Conservation (phyloP, 1,140 invertebrate genomes). For the Drosophila truncata region DNA sequence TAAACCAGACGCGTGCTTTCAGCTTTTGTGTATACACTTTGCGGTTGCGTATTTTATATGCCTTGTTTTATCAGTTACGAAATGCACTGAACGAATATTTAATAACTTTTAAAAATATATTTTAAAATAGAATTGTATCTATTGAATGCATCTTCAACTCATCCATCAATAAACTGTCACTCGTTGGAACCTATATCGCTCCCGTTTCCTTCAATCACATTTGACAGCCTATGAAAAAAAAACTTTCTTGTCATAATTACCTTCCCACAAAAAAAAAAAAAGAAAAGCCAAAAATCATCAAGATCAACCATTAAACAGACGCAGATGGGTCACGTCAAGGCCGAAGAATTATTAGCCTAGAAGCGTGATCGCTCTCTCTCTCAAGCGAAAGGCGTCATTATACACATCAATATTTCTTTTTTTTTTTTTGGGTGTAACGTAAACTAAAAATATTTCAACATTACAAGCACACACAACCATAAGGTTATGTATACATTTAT, state of each 20-base stretch:
- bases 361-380: conserved; percentile 43
- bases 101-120: not conserved
- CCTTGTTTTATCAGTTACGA: conserved; percentile 40
- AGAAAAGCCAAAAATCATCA: conserved; percentile 25
- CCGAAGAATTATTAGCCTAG: conserved; percentile 60
- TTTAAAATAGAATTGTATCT: not conserved
- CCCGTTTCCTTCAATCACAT: conserved; percentile 25
- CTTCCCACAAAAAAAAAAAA: conserved; percentile 12
- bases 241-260: conserved; percentile 57
- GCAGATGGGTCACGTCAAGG: conserved; percentile 69
- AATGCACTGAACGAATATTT: conserved; percentile 41
- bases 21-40: conserved; percentile 33
- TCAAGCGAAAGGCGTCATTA: conserved; percentile 40
- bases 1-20: conserved; percentile 54
- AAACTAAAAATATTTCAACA: conserved; percentile 65
- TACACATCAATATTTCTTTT: conserved; percentile 1
- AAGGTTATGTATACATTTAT: conserved; percentile 44
- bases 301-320: conserved; percentile 49
- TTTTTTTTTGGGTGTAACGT: conserved; percentile 63
- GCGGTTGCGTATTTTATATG: conserved; percentile 56
- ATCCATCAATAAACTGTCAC: conserved; percentile 22
- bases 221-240: conserved; percentile 41
- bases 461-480: conserved; percentile 40
- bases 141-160: not conserved
- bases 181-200: not conserved